A percentile compares a stretch with the other conserved stretches of the same genome.
Evolutionary conservation across 1,140 invertebrate species (phyloP).

Genomic region (Anastatus disparis): DNA sequence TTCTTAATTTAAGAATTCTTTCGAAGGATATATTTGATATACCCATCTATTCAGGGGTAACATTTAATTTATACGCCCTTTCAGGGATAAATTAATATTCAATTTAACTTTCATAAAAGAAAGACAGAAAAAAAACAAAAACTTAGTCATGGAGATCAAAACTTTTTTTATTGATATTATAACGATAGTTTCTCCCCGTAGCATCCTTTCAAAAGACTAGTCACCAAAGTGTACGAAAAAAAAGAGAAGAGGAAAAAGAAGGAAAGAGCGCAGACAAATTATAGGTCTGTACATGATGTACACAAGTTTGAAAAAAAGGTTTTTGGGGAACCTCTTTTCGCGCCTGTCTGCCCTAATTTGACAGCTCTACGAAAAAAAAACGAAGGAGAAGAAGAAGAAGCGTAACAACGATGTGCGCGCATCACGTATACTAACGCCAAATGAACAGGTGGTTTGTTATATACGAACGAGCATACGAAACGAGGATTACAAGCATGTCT

Average conservation of each 20-base stretch:
- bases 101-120: neutral
- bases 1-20: too few relatives aligned
- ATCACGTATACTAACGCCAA: too few relatives aligned
- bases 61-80: too few relatives aligned
- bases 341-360: slow-evolving; percentile 35
- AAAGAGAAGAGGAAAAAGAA: neutral
- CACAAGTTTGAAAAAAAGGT: too few relatives aligned
- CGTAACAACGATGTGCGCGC: too few relatives aligned
- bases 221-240: neutral
- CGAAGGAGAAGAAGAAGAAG: too few relatives aligned
- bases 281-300: slow-evolving; percentile 17
- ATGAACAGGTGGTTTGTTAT: slow-evolving; percentile 14
- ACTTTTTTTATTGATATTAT: slow-evolving; percentile 14
- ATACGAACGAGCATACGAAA: neutral
- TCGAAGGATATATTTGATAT: too few relatives aligned
- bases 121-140: neutral
- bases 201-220: neutral
- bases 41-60: too few relatives aligned
- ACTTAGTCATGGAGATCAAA: neutral
- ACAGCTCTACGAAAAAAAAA: slow-evolving; percentile 16
- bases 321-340: slow-evolving; percentile 10
- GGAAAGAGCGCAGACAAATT: slow-evolving; percentile 18
- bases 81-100: too few relatives aligned
- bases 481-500: neutral
- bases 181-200: neutral